phyloP scores from a whole-genome alignment of 2,797 vertebrate species.

The Characodon lateralis region DNA sequence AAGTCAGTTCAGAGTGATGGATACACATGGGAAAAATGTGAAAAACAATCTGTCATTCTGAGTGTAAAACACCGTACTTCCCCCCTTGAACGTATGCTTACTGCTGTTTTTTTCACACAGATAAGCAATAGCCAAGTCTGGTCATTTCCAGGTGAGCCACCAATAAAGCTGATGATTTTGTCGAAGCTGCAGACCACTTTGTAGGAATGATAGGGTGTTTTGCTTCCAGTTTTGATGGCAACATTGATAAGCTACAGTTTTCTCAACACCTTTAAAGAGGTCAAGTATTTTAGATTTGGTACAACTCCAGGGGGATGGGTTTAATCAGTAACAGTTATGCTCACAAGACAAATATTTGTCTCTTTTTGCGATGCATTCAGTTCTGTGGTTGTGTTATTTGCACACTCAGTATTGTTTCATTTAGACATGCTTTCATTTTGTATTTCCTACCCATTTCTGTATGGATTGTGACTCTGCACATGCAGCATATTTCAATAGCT shows the following conservation, averaged over 20 bases:
- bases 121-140: constrained; percentile 39
- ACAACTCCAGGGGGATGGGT: background rate
- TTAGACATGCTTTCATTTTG: background rate
- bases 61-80: constrained; percentile 10
- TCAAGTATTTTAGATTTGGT: background rate
- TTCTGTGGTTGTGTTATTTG: background rate
- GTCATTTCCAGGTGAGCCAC: constrained; percentile 37
- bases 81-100: constrained; percentile 38
- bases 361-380: background rate
- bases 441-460: background rate
- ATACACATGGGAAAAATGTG: constrained; percentile 13
- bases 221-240: background rate
- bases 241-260: background rate
- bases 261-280: background rate
- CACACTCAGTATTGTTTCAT: background rate
- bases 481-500: constrained; percentile 3
- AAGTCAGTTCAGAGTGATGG: constrained; percentile 8
- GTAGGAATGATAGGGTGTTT: constrained; percentile 38
- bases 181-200: constrained; percentile 57
- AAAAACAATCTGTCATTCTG: constrained; percentile 18
- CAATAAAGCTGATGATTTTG: constrained; percentile 58
- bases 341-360: background rate
- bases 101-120: constrained; percentile 40
- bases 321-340: background rate
- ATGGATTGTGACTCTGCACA: constrained; percentile 4